These are phyloP conservation scores for Temnothorax longispinosus DNA, from an alignment of 1,140 invertebrate genomes.

Conservation along the genomic window DNA sequence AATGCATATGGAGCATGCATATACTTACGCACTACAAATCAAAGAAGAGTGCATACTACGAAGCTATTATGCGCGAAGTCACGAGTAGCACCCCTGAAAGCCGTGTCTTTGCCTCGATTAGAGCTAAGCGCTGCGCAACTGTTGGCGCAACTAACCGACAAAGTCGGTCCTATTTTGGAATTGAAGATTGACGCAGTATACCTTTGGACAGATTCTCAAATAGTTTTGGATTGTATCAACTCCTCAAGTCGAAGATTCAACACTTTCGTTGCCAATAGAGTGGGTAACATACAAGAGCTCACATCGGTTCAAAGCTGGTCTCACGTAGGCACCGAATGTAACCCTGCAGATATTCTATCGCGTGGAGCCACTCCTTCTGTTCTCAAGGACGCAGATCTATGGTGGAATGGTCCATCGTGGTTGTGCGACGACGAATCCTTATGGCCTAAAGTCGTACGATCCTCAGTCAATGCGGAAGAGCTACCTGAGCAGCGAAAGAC, in stretches of 20 bases:
- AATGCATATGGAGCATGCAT: not conserved
- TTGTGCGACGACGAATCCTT: not conserved
- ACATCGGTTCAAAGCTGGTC: too few species aligned
- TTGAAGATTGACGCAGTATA: not conserved
- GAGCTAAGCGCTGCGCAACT: not conserved
- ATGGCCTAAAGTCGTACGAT: not conserved
- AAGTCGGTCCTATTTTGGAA: not conserved
- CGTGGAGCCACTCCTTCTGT: too few species aligned
- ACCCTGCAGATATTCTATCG: too few species aligned
- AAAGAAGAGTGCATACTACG: not conserved
- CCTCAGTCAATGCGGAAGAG: accelerated
- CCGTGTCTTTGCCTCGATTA: not conserved
- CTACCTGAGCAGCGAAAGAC: not conserved
- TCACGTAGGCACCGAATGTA: too few species aligned
- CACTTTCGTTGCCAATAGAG: too few species aligned
- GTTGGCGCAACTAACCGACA: not conserved
- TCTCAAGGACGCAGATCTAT: not conserved
- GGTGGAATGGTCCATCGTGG: not conserved
- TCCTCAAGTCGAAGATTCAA: not conserved
- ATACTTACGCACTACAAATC: not conserved
- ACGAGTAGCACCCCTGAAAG: not conserved
- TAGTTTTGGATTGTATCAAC: not conserved
- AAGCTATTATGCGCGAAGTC: not conserved
- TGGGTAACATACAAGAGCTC: too few species aligned
- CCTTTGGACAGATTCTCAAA: not conserved